phyloP scores from a whole-genome alignment of 2,888 invertebrate species.

The Cataglyphis albicans region DNA sequence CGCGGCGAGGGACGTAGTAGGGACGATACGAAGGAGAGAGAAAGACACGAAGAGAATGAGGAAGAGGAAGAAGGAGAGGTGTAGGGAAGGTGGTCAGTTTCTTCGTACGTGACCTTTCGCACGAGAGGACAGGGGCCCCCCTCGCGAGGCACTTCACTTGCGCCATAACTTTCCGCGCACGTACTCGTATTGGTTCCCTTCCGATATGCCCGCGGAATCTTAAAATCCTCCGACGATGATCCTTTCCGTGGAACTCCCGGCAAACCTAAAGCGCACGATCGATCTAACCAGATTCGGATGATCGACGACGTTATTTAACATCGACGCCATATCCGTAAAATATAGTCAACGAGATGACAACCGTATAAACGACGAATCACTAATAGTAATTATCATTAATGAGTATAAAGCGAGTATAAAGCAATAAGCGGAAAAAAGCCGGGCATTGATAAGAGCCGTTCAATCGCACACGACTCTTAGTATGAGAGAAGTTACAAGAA shows the following conservation, averaged over 20 bases:
- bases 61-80: slow-evolving; percentile 19
- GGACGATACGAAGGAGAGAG: slow-evolving; percentile 22
- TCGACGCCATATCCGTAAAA: slow-evolving; percentile 33
- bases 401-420: slow-evolving; percentile 15
- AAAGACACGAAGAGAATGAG: slow-evolving; percentile 13
- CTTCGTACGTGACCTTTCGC: slow-evolving; percentile 75
- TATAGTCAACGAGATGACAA: slow-evolving; percentile 5
- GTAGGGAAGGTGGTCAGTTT: slow-evolving; percentile 67
- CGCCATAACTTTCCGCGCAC: slow-evolving; percentile 75
- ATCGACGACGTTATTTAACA: slow-evolving; percentile 35
- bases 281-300: slow-evolving; percentile 18
- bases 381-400: slow-evolving; percentile 54
- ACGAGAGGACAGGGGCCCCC: slow-evolving; percentile 73
- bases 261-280: slow-evolving; percentile 1
- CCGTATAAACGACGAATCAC: slow-evolving; percentile 24
- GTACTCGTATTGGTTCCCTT: slow-evolving; percentile 65
- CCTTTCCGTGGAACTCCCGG: slow-evolving; percentile 36
- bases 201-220: slow-evolving; percentile 61
- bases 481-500: slow-evolving; percentile 35
- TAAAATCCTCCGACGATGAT: slow-evolving; percentile 64
- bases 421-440: slow-evolving; percentile 29
- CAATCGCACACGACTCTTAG: slow-evolving; percentile 45
- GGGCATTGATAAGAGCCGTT: slow-evolving; percentile 46
- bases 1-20: slow-evolving; percentile 15
- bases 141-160: slow-evolving; percentile 54